These are phyloP conservation scores for Danaus melanippus DNA, from an alignment of 1,140 invertebrate species.

Conservation along the genomic window DNA sequence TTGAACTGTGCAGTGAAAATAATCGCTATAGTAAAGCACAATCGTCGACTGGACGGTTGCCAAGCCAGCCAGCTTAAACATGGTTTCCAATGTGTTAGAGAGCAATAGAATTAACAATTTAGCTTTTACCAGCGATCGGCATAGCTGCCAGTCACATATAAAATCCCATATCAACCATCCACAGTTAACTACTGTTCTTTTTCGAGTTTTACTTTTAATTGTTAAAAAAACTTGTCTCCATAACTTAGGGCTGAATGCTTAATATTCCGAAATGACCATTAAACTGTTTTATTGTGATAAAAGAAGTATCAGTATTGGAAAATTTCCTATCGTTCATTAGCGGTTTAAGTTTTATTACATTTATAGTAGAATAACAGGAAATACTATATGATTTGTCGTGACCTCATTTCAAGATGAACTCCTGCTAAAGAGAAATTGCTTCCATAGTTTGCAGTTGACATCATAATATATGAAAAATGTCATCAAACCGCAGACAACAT, in stretches of 20 bases:
- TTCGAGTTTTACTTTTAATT: slow-evolving; percentile 2
- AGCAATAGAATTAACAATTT: slow-evolving; percentile 45
- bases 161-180: slow-evolving; percentile 6
- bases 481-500: neutral
- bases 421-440: slow-evolving; percentile 18
- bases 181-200: slow-evolving; percentile 7
- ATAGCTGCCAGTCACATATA: slow-evolving; percentile 9
- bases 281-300: no score
- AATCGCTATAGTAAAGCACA: slow-evolving; percentile 47
- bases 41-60: slow-evolving; percentile 42
- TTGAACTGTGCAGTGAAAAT: slow-evolving; percentile 37
- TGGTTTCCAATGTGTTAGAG: slow-evolving; percentile 35
- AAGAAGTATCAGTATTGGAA: no score
- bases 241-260: no score
- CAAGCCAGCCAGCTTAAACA: slow-evolving; percentile 32
- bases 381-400: neutral
- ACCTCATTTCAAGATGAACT: slow-evolving; percentile 16
- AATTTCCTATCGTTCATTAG: no score
- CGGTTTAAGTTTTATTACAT: no score
- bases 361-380: no score
- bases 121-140: slow-evolving; percentile 20
- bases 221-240: no score
- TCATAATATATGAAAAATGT: slow-evolving; percentile 16
- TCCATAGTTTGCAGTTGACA: slow-evolving; percentile 19
- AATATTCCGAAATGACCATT: no score